Evolutionary conservation across 1,140 invertebrate species (phyloP).

Genomic region (Lamellibrachia luymesi): DNA sequence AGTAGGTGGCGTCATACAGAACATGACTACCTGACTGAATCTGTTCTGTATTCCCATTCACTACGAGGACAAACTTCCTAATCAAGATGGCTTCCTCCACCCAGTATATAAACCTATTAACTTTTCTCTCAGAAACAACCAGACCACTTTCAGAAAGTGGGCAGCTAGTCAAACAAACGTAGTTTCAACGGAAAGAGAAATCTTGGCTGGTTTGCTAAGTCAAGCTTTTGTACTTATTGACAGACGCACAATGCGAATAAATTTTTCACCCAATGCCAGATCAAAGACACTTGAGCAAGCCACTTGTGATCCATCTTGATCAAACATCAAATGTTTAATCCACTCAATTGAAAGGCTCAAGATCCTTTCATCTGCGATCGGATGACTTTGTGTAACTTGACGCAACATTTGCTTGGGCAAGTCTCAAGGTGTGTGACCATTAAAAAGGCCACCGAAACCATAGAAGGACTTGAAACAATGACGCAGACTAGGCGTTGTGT

Average conservation of each 20-base stretch:
- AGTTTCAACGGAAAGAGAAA: too few species aligned
- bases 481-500: not conserved
- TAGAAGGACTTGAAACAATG: not conserved
- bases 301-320: not conserved
- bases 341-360: not conserved
- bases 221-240: not conserved
- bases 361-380: not conserved
- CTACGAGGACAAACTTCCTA: too few species aligned
- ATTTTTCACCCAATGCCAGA: not conserved
- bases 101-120: not conserved
- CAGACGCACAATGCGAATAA: not conserved
- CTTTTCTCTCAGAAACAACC: not conserved
- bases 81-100: too few species aligned
- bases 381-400: not conserved
- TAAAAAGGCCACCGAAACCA: not conserved
- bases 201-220: not conserved
- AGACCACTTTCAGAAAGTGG: not conserved
- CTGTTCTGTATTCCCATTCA: too few species aligned
- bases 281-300: not conserved
- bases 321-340: not conserved
- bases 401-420: not conserved
- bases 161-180: not conserved
- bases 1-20: too few species aligned
- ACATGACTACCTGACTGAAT: too few species aligned
- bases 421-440: not conserved